Evolutionary conservation across 2,113 vertebrate species (phyloP).

Genomic region (Leucoraja erinaceus): DNA sequence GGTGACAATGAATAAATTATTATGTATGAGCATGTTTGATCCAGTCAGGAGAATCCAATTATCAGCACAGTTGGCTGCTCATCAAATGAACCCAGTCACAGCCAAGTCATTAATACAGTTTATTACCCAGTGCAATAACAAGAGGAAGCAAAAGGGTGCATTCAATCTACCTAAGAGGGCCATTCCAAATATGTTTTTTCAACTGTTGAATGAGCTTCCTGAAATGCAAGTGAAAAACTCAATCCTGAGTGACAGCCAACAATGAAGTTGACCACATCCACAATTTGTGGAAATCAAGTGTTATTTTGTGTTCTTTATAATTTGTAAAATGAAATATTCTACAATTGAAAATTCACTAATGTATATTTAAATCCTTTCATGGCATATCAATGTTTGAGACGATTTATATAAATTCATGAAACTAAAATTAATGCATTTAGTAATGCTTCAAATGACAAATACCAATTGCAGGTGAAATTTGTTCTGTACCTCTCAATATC

Average conservation of each 20-base stretch:
- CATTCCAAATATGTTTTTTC: neutral
- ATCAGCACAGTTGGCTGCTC: conserved; percentile 24
- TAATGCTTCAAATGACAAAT: neutral
- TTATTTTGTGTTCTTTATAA: neutral
- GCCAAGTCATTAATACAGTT: neutral
- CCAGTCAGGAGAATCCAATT: conserved; percentile 11
- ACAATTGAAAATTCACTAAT: neutral
- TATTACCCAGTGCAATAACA: neutral
- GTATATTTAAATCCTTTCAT: neutral
- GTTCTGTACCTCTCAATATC: neutral
- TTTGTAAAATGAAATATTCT: neutral
- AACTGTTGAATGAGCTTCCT: neutral
- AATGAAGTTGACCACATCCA: neutral
- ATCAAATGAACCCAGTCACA: conserved; percentile 33
- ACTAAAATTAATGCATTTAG: neutral
- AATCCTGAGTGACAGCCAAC: neutral
- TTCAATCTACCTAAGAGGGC: neutral
- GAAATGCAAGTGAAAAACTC: neutral
- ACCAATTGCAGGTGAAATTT: neutral
- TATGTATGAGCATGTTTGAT: conserved; percentile 8
- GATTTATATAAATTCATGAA: neutral
- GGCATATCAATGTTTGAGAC: neutral
- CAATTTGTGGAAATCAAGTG: neutral
- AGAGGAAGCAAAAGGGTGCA: conserved; percentile 2
- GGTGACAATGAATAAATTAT: conserved; percentile 27